These are phyloP conservation scores for Chydorus sphaericus DNA, from an alignment of 2,888 invertebrate species.

Conservation along the genomic window DNA sequence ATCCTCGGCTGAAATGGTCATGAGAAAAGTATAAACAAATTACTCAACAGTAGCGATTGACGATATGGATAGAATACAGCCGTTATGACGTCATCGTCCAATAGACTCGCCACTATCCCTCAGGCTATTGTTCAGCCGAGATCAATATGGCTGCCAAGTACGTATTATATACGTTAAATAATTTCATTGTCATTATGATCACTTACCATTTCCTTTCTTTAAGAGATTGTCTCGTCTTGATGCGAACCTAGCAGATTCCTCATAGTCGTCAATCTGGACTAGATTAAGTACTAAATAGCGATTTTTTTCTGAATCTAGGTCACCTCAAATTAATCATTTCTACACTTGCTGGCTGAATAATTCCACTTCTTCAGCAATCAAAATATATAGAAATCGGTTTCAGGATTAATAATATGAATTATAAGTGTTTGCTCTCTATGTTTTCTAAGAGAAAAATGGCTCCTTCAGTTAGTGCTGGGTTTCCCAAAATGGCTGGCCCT, in stretches of 20 bases:
- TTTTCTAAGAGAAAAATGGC: not conserved
- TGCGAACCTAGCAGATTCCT: not conserved
- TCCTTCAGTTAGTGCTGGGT: not conserved
- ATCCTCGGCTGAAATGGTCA: slow-evolving; percentile 60
- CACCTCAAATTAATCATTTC: slow-evolving; percentile 1
- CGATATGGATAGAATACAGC: no score
- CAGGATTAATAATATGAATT: not conserved
- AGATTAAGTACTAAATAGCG: no score
- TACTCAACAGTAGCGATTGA: not conserved
- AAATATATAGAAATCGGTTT: not conserved
- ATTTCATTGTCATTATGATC: not conserved
- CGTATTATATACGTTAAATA: not conserved
- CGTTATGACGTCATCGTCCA: no score
- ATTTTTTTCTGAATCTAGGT: no score
- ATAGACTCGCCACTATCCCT: not conserved
- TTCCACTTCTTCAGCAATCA: not conserved
- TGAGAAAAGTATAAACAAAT: slow-evolving; percentile 4
- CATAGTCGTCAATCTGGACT: not conserved
- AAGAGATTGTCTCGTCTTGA: not conserved
- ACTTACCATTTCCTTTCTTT: slow-evolving; percentile 4
- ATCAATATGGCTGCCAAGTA: not conserved
- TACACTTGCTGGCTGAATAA: not conserved
- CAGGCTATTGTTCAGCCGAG: not conserved
- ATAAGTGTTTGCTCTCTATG: not conserved
- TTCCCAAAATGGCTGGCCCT: not conserved